A percentile compares a stretch with the other conserved stretches of the same genome.
phyloP scores from a whole-genome alignment of 1,140 invertebrate species.

The Arion vulgaris region DNA sequence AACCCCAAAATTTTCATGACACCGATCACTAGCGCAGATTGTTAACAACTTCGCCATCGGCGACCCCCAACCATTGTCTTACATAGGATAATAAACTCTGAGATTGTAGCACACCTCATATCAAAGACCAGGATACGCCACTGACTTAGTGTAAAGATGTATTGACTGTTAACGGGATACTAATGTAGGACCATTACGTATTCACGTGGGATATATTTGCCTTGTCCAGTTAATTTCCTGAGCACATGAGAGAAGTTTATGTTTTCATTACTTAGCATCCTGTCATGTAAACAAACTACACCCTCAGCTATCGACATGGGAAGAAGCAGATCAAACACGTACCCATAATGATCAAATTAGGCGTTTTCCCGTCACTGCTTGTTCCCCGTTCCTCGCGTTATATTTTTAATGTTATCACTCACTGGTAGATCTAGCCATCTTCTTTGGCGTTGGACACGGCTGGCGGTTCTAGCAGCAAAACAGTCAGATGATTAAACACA shows the following conservation, averaged over 20 bases:
- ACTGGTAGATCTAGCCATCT: background rate
- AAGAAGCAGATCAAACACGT: background rate
- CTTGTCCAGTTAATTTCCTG: background rate
- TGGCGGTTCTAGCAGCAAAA: background rate
- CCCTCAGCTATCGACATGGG: background rate
- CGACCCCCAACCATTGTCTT: too few species aligned
- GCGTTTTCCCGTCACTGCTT: background rate
- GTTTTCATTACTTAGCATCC: background rate
- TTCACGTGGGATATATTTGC: background rate
- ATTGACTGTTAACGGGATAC: background rate
- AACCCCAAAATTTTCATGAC: too few species aligned
- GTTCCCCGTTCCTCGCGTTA: background rate
- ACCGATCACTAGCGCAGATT: too few species aligned
- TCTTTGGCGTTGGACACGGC: background rate
- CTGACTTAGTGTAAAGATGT: too few species aligned
- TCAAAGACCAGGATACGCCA: too few species aligned
- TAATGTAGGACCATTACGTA: background rate
- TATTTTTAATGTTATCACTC: background rate
- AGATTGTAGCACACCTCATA: too few species aligned
- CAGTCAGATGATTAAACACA: slow-evolving; percentile 4
- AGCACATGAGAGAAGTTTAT: slow-evolving; percentile 2
- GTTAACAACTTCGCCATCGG: too few species aligned
- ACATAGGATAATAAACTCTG: too few species aligned
- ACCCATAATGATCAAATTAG: background rate
- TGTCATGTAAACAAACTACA: background rate